A percentile compares a stretch with the other conserved stretches of the same genome.
Conservation (phyloP, 2,113 vertebrate species). For the Glaucomys volans region DNA sequence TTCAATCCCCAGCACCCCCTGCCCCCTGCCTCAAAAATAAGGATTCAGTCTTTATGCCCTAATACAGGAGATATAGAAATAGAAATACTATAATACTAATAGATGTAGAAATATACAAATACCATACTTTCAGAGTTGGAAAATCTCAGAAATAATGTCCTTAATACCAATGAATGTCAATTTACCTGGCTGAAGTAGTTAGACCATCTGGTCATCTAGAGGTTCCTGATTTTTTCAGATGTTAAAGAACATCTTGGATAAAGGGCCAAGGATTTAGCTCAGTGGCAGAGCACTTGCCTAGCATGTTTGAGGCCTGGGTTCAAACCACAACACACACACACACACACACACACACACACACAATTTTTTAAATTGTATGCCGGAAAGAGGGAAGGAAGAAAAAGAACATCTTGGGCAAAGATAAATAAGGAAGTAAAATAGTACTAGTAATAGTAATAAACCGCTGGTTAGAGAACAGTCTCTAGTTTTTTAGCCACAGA, state of each 20-base stretch:
- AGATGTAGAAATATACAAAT: no score
- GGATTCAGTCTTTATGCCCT: no score
- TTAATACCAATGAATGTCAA: not conserved
- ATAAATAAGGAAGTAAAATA: slow-evolving; percentile 28
- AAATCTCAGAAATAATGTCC: slow-evolving; percentile 18
- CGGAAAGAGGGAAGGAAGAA: no score
- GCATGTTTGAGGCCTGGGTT: no score
- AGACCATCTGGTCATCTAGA: not conserved
- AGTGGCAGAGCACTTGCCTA: no score
- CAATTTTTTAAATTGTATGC: no score
- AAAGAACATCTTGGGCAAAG: not conserved
- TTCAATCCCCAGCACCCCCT: no score
- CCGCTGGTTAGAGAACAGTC: not conserved
- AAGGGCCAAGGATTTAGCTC: not conserved
- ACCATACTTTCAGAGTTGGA: not conserved
- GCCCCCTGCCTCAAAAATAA: no score
- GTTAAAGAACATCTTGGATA: slow-evolving; percentile 3
- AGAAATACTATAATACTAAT: no score
- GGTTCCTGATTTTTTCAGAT: not conserved
- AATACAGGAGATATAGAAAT: no score
- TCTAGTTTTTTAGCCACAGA: not conserved
- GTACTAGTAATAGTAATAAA: not conserved
- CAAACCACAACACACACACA: no score
- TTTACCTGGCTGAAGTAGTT: not conserved
- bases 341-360: not conserved